Base-by-base conservation (phyloP, 1,140 invertebrate species). In the Kradibia gibbosae region DNA sequence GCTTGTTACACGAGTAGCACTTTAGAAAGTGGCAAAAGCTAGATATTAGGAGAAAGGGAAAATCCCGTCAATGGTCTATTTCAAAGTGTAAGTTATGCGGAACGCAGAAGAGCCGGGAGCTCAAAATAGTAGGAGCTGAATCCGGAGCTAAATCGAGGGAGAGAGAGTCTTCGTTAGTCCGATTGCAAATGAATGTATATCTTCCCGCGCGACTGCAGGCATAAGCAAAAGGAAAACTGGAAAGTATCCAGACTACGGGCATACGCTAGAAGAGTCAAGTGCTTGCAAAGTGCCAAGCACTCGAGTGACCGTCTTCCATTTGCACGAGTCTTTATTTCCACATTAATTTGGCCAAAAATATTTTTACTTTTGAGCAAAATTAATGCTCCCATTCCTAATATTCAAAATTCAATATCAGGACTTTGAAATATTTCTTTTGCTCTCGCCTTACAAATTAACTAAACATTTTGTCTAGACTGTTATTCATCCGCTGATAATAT, bases 11-110 rank as follows among this genome's bases (percentile, higher is more conserved):
- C 62, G 62, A 65, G 31, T 15, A 65, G 60, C 60, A 22, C 15
- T 7, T 34, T 28, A 73, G 28, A 36, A 74, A 74, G 34, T 10
- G 48, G 31, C 28, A 74, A 48, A 28, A 55, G 22, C 17, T 48
- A 22, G 31, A 74, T 48, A 55, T 1, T 22, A 28, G 45, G 67
- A 71, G 50, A 25, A 15, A 31, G 36, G 55, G 53, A 74, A 17
- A 20, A 53, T 15, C 45, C 31, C 50, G 72, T 74, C 72, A 74
- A 76, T 76, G 74, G 53, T 70, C 36, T 79, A 79, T 79, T 79
- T 79, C 67, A n/a, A 79, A 79, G 67, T 50, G 50, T 39, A 55
- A 72, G 60, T 31, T 79, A 53, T 48, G 50, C 62, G 76, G 62
- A 78, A 78, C 76, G 76, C 76, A 72, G 76, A 45, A 79, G 50